A percentile compares a stretch with the other conserved stretches of the same genome.
phyloP scores from a whole-genome alignment of 2,888 invertebrate species.

The Bombyx huttoni region DNA sequence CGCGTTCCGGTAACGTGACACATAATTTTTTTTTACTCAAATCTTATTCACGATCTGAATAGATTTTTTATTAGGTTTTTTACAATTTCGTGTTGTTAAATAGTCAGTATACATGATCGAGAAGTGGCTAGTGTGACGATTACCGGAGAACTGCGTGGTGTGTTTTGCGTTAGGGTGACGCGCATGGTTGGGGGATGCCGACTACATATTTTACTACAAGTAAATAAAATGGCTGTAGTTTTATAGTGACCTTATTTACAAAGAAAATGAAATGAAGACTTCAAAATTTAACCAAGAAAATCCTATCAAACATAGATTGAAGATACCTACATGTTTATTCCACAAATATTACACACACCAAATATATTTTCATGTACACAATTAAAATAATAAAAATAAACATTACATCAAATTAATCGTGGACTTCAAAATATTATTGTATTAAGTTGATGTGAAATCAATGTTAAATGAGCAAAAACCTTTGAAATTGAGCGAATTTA shows the following conservation, averaged over 20 bases:
- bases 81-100: slow-evolving; percentile 14
- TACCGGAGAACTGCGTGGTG: slow-evolving; percentile 55
- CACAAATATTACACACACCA: too few species aligned
- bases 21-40: slow-evolving; percentile 13
- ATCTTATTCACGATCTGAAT: slow-evolving; percentile 19
- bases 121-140: slow-evolving; percentile 45
- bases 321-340: too few species aligned
- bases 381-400: too few species aligned
- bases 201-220: slow-evolving; percentile 30
- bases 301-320: too few species aligned
- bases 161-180: slow-evolving; percentile 46
- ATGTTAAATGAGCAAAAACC: too few species aligned
- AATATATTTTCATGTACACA: too few species aligned
- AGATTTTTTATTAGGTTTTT: slow-evolving; percentile 14
- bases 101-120: slow-evolving; percentile 26
- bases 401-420: too few species aligned
- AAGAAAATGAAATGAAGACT: neutral
- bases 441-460: too few species aligned
- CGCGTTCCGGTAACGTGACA: slow-evolving; percentile 8
- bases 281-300: too few species aligned
- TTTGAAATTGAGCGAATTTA: too few species aligned
- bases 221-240: slow-evolving; percentile 23
- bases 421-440: too few species aligned
- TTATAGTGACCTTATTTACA: neutral
- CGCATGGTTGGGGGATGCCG: slow-evolving; percentile 52